These are phyloP conservation scores for Nothobranchius kuhntae DNA, from an alignment of 2,113 vertebrate genomes.

Conservation along the genomic window DNA sequence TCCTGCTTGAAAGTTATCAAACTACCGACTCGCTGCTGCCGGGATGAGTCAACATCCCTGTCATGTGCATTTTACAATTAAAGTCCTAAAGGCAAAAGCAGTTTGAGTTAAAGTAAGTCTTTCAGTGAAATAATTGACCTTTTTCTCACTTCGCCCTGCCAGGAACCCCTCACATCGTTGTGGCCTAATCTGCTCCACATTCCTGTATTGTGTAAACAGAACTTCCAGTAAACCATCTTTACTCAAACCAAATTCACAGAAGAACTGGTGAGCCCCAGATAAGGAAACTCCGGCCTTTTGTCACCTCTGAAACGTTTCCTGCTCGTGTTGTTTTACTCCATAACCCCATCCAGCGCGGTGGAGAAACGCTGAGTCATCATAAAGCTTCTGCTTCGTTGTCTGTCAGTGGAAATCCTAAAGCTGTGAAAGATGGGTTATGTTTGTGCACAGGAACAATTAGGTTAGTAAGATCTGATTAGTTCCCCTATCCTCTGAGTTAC, in stretches of 20 bases:
- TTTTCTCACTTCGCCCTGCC: neutral
- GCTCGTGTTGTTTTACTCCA: slow-evolving; percentile 20
- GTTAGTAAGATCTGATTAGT: neutral
- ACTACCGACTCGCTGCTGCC: too few species aligned
- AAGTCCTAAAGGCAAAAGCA: too few species aligned
- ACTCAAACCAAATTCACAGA: slow-evolving; percentile 11
- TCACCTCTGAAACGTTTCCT: slow-evolving; percentile 49
- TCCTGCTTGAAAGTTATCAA: too few species aligned
- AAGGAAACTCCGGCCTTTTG: slow-evolving; percentile 10
- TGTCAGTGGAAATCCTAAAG: neutral
- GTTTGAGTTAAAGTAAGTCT: too few species aligned
- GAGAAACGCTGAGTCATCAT: slow-evolving; percentile 16
- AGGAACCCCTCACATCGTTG: neutral
- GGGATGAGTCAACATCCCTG: too few species aligned
- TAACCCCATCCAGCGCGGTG: slow-evolving; percentile 27
- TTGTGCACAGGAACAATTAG: neutral
- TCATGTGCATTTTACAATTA: too few species aligned
- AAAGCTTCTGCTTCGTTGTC: neutral
- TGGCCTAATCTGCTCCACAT: neutral
- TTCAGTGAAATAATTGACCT: neutral
- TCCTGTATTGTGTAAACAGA: slow-evolving; percentile 31
- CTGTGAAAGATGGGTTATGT: neutral
- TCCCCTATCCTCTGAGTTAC: neutral
- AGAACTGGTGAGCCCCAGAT: slow-evolving; percentile 26
- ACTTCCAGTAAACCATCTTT: slow-evolving; percentile 23